Evolutionary conservation across 2,888 invertebrate species (phyloP).

Genomic region (Meiosimyza decipiens): DNA sequence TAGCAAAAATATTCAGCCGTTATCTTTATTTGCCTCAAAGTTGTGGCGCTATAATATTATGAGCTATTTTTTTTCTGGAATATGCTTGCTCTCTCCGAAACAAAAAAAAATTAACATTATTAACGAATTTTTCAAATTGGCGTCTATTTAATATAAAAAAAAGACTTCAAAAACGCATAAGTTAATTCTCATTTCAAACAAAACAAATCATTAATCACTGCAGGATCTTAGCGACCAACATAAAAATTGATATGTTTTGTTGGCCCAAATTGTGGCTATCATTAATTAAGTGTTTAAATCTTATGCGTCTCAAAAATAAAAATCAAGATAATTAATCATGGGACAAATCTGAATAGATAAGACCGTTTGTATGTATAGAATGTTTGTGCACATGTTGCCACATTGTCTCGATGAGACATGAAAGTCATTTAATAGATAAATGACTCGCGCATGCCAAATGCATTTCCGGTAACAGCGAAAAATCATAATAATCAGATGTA

Average conservation of each 20-base stretch:
- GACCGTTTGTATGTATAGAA: too few species aligned
- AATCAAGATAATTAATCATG: not conserved
- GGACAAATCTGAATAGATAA: not conserved
- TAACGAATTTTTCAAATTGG: too few species aligned
- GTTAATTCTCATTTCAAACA: not conserved
- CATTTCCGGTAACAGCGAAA: slow-evolving; percentile 12
- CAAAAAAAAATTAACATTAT: too few species aligned
- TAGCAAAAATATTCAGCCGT: too few species aligned
- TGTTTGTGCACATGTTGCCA: too few species aligned
- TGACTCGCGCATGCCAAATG: slow-evolving; percentile 21
- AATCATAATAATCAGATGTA: slow-evolving; percentile 8
- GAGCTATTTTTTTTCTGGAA: too few species aligned
- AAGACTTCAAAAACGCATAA: too few species aligned
- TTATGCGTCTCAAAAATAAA: not conserved
- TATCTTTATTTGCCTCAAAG: too few species aligned
- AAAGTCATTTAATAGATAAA: slow-evolving; percentile 14
- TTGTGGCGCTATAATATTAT: too few species aligned
- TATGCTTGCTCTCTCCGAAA: too few species aligned
- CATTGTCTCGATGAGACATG: slow-evolving; percentile 6
- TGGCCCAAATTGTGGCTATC: slow-evolving; percentile 13
- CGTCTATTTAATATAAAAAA: too few species aligned
- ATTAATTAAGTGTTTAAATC: slow-evolving; percentile 18
- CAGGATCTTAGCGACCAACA: not conserved
- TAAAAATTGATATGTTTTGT: not conserved
- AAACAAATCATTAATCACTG: slow-evolving; percentile 8